Percentiles rank a stretch among this genome's conserved stretches.
Conservation (phyloP, 92 coral and sea anemone species). For the Porites lobata region DNA sequence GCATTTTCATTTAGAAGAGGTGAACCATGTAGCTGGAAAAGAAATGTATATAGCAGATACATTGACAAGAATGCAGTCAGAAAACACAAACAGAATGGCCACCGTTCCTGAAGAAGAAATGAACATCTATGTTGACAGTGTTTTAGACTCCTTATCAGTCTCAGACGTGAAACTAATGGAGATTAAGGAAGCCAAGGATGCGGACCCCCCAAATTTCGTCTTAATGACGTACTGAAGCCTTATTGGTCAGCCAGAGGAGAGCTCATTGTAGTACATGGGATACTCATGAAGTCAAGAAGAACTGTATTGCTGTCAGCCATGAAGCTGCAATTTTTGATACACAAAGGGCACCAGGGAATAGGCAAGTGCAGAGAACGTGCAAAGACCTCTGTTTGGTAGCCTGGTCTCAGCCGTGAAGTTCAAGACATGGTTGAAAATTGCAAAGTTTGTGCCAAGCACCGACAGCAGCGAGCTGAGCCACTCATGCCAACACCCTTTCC, state of each 20-base stretch:
- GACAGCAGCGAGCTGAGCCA: conserved; percentile 14
- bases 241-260: conserved; percentile 5
- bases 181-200: conserved; percentile 54
- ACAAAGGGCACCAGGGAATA: conserved; percentile 15
- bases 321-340: conserved; percentile 6
- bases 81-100: too few relatives aligned
- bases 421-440: conserved; percentile 49
- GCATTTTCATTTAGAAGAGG: conserved; percentile 1
- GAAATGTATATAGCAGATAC: too few relatives aligned
- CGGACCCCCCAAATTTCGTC: conserved; percentile 38
- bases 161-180: conserved; percentile 47
- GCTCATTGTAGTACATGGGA: conserved; percentile 1
- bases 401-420: conserved; percentile 49
- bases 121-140: background rate
- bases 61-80: too few relatives aligned
- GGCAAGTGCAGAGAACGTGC: conserved; percentile 16
- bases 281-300: conserved; percentile 7
- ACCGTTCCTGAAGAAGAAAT: too few relatives aligned
- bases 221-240: conserved; percentile 12
- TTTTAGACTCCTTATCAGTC: conserved; percentile 46
- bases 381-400: conserved; percentile 51
- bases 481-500: conserved; percentile 46
- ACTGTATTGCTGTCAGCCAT: conserved; percentile 6
- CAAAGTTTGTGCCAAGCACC: conserved; percentile 21
- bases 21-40: background rate